Evolutionary conservation across 2,113 vertebrate species (phyloP).

Genomic region (Seriola dumerili): DNA sequence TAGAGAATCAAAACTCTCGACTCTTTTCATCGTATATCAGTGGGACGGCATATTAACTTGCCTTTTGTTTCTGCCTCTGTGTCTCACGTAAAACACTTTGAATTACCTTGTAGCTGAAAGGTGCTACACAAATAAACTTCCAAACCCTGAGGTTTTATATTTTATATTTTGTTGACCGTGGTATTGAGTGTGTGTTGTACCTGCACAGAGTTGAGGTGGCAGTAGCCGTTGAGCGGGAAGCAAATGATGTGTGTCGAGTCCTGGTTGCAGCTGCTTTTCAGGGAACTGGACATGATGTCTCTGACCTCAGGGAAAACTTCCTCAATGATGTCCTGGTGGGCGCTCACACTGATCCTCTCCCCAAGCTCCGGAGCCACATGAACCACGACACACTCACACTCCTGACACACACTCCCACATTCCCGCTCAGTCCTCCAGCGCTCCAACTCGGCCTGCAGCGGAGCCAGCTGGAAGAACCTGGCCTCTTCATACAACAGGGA

Average conservation of each 20-base stretch:
- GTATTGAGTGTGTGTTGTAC: slow-evolving; percentile 36
- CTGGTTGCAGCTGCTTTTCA: slow-evolving; percentile 83
- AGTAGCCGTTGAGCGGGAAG: slow-evolving; percentile 94
- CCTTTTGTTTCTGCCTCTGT: no score
- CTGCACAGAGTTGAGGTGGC: slow-evolving; percentile 84
- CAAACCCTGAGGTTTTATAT: no score
- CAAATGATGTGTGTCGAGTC: slow-evolving; percentile 90
- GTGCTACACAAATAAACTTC: no score
- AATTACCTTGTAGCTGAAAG: no score
- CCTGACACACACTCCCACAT: slow-evolving; percentile 81
- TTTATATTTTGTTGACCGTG: no score
- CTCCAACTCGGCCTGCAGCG: slow-evolving; percentile 92
- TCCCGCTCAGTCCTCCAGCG: slow-evolving; percentile 92
- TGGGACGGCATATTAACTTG: no score
- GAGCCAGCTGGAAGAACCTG: slow-evolving; percentile 93
- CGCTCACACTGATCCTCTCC: slow-evolving; percentile 92
- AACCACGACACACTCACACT: slow-evolving; percentile 93
- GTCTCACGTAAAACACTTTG: no score
- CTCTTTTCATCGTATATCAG: no score
- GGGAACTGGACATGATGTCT: slow-evolving; percentile 89
- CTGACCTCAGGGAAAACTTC: slow-evolving; percentile 95
- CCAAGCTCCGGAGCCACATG: slow-evolving; percentile 92
- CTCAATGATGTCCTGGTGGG: slow-evolving; percentile 90
- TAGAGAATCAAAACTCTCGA: no score
- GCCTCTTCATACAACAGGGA: slow-evolving; percentile 96